Base-by-base conservation (phyloP, 2,797 vertebrate genomes). In the Mus minutoides region DNA sequence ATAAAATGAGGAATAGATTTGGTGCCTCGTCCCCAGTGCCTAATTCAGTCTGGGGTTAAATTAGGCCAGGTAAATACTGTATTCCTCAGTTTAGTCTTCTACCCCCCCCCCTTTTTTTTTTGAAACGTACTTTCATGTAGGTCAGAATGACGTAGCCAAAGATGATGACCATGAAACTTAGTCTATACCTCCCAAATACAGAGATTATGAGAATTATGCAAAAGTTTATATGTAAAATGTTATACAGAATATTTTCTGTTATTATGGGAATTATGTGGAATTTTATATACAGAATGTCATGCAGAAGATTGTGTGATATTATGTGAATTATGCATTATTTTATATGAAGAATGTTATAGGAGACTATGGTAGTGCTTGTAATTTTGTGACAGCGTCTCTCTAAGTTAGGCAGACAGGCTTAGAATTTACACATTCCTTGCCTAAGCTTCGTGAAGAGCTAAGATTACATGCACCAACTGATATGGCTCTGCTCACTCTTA, bases 21-120 rank as follows among this genome's bases (percentile, higher is more conserved):
- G 0, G 8, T 62, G 12, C 4, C 16, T 49, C 3, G 19, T n/a
- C 6, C 31, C 13, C 13, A 78, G 13, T 17, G 31, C 4, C 22
- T 37, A 11, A 17, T 24, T 88, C 11, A n/a, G 21, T 11, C 12
- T 49, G 13, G 2, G 40, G 29, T 14, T 56, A 34, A 37, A 24
- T 46, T 40, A 21, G 49, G 40, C 6, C 6, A 46, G 31, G 11
- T 21, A 49, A 62, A 21, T 22, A 37, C 7, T 29, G 2, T 17
- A 26, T 43, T 13, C 22, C 56, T 62, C 11, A 46, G 73, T 2
- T n/a, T 49, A n/a, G 46, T 17, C 40, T 88, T 40, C n/a, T 21
- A 22, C 22, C 1, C n/a, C n/a, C n/a, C n/a, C n/a, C n/a, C n/a
- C 19, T 58, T 43, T 40, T 13, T 40, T 13, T 17, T 86, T 46